Conservation (phyloP, 1,140 invertebrate genomes). For the Nasonia vitripennis region DNA sequence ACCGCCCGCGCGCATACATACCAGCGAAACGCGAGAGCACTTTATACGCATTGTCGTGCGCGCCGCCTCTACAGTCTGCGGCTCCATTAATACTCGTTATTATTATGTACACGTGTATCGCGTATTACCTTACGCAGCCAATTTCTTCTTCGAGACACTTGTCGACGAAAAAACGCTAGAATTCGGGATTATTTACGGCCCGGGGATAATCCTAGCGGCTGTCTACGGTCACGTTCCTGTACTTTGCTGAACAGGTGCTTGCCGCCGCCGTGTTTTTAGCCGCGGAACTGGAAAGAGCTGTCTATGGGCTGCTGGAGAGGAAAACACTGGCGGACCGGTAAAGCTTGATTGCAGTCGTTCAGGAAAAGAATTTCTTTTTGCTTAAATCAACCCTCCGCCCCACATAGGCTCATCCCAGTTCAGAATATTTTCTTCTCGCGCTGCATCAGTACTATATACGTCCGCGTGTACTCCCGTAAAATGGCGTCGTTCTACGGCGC, state of each 20-base stretch:
- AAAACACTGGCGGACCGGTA: slow-evolving; percentile 55
- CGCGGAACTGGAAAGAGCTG: slow-evolving; percentile 15
- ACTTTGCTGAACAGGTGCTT: slow-evolving; percentile 33
- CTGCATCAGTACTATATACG: not conserved
- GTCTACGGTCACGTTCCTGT: slow-evolving; percentile 56
- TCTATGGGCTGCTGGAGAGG: slow-evolving; percentile 1
- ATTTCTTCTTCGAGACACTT: not conserved
- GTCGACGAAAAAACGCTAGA: not conserved
- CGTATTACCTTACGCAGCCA: no score
- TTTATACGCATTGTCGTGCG: slow-evolving; percentile 13
- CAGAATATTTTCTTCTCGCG: not conserved
- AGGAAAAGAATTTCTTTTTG: slow-evolving; percentile 56
- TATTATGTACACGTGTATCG: not conserved
- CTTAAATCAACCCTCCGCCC: slow-evolving; percentile 29
- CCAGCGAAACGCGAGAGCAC: not conserved
- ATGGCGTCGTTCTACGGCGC: no score
- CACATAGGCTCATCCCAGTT: not conserved
- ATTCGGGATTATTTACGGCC: not conserved
- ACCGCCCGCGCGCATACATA: slow-evolving; percentile 28
- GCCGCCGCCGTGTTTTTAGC: not conserved
- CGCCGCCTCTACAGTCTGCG: not conserved
- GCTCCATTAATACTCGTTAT: slow-evolving; percentile 18
- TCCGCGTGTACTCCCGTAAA: no score
- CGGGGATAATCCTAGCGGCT: slow-evolving; percentile 55
- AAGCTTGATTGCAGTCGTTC: slow-evolving; percentile 59